A percentile compares a stretch with the other conserved stretches of the same genome.
These are phyloP conservation scores for Prochilodus magdalenae DNA, from an alignment of 2,113 vertebrate genomes.

Conservation along the genomic window DNA sequence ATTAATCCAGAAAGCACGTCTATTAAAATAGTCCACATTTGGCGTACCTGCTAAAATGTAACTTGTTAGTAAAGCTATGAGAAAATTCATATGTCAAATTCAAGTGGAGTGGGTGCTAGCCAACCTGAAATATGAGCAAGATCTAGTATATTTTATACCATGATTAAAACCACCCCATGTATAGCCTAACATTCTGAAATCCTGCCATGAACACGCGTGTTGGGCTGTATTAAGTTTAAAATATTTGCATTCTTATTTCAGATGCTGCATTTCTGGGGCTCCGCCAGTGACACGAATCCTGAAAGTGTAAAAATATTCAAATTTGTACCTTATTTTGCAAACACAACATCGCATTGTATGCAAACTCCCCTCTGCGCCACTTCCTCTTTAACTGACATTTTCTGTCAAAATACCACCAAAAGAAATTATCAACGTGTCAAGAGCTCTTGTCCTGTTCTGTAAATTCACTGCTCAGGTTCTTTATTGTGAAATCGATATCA, in stretches of 20 bases:
- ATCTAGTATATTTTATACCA: no score
- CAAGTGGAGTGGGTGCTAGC: background rate
- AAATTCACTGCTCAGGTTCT: background rate
- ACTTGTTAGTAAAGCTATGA: background rate
- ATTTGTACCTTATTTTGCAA: background rate
- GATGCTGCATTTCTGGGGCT: background rate
- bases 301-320: no score
- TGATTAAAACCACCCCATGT: no score
- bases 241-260: background rate
- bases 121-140: background rate
- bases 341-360: background rate
- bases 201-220: no score
- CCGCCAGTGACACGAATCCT: no score
- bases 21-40: background rate
- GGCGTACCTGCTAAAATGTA: background rate
- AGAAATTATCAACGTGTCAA: background rate
- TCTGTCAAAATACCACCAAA: background rate
- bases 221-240: no score
- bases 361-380: background rate
- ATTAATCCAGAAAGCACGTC: background rate
- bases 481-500: constrained; percentile 25
- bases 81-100: no score
- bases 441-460: background rate
- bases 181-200: background rate
- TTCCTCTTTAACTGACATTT: background rate